Conservation (phyloP, 2,113 vertebrate species). For the Theristicus caerulescens region DNA sequence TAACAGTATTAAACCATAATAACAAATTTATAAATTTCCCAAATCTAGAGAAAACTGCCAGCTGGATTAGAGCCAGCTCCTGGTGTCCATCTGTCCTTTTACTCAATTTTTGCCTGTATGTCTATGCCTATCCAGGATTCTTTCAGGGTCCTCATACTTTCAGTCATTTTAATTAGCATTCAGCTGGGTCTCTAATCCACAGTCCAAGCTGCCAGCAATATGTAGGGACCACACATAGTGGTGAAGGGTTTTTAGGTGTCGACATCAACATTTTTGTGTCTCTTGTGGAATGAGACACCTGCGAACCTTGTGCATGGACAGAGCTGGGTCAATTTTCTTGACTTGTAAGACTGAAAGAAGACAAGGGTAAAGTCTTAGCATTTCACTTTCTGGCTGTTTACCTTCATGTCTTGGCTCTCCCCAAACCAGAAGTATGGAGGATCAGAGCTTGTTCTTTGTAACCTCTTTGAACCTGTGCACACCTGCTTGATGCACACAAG, state of each 20-base stretch:
- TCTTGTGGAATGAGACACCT: background rate
- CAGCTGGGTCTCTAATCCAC: background rate
- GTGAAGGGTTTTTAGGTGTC: background rate
- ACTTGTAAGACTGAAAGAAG: background rate
- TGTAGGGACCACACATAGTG: background rate
- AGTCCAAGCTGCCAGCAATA: background rate
- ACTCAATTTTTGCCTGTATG: background rate
- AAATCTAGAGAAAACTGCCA: background rate
- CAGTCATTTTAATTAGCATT: background rate
- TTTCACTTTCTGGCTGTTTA: background rate
- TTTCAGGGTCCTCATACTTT: background rate
- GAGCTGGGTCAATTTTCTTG: background rate
- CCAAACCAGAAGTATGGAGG: background rate
- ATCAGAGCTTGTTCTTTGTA: background rate
- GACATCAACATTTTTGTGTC: background rate
- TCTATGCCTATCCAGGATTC: background rate
- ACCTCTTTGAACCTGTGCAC: background rate
- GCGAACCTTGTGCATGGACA: background rate
- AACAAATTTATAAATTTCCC: background rate
- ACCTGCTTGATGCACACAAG: background rate
- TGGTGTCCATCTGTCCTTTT: background rate
- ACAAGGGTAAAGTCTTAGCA: background rate
- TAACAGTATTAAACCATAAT: background rate
- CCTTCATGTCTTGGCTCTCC: background rate
- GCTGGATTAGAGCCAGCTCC: background rate